Evolutionary conservation across 1,140 invertebrate genomes (phyloP), one percentile per base, ranked within the genome.

Genomic region (Hormaphis cornu): DNA sequence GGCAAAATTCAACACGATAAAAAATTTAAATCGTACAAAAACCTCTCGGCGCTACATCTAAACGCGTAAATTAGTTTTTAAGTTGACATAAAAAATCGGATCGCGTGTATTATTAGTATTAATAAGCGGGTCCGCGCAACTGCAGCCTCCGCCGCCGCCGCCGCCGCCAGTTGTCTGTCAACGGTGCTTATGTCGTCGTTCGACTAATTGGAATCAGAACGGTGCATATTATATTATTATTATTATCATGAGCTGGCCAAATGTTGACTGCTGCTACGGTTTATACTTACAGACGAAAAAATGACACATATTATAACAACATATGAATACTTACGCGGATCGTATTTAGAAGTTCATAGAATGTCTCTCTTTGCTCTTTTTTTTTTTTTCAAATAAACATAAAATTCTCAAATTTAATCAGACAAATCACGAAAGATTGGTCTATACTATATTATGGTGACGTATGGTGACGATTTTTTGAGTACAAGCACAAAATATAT

Each of bases 171-270:
- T 50, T 66, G 61, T 66, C 61, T 66, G 61, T 66, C 61, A 66
- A 22, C 61, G 61, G 18, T 48, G 42, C 61, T 35, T 30, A 44
- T 66, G 61, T 66, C 61, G 61, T 66, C 61, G 61, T 66, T 12
- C 61, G 61, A 66, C 61, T 66, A 66, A 66, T 66, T 66, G 61
- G 61, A 66, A 66, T 66, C 61, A 66, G 61, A 66, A 66, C 58
- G 9, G 18, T n/a, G 42, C 61, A 14, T 42, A 26, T 42, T 59
- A 59, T 59, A 59, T 58, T 59, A 42, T 59, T 59, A 59, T 59
- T 59, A 59, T 59, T 42, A 20, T 28, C 46, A 44, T n/a, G 40
- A 61, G 58, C 40, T 61, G n/a, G 58, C 58, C 58, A 61, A 61
- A 61, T 42, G 40, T 40, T 22, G 22, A 20, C 35, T 33, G 20